phyloP scores from a whole-genome alignment of 2,797 vertebrate genomes.

The Acanthopagrus latus region DNA sequence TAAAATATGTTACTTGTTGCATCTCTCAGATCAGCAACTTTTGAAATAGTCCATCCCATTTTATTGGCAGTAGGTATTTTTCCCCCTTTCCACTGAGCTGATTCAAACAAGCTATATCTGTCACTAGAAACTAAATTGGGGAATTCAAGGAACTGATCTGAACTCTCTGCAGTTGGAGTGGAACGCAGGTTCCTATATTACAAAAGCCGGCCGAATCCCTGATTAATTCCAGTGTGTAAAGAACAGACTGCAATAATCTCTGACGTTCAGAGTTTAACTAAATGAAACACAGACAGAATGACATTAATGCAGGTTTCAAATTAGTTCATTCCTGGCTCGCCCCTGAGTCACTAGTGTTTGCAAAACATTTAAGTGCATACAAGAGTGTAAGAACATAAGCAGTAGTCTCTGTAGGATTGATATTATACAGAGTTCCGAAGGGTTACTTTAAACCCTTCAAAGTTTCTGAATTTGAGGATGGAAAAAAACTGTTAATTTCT shows the following conservation, averaged over 20 bases:
- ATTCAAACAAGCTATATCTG: not conserved
- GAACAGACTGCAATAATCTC: not conserved
- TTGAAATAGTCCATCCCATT: not conserved
- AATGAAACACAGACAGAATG: not conserved
- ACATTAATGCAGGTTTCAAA: slow-evolving; percentile 3
- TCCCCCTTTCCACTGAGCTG: not conserved
- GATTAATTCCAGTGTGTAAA: slow-evolving; percentile 2
- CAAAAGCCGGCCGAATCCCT: slow-evolving; percentile 9
- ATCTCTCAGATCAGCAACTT: not conserved
- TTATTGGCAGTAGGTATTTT: not conserved
- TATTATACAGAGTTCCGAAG: too few species aligned
- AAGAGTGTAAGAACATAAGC: not conserved
- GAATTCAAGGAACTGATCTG: not conserved
- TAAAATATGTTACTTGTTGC: not conserved
- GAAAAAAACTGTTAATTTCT: too few species aligned
- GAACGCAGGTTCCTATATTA: not conserved
- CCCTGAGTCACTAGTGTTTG: slow-evolving; percentile 8
- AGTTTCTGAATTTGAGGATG: too few species aligned
- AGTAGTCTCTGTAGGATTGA: not conserved
- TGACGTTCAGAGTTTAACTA: not conserved
- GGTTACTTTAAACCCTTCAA: too few species aligned
- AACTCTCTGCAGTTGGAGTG: slow-evolving; percentile 4
- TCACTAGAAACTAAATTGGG: not conserved
- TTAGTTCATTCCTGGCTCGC: not conserved
- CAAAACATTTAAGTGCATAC: not conserved